These are phyloP conservation scores for Saturnia pavonia DNA, from an alignment of 2,888 invertebrate genomes.

Conservation along the genomic window DNA sequence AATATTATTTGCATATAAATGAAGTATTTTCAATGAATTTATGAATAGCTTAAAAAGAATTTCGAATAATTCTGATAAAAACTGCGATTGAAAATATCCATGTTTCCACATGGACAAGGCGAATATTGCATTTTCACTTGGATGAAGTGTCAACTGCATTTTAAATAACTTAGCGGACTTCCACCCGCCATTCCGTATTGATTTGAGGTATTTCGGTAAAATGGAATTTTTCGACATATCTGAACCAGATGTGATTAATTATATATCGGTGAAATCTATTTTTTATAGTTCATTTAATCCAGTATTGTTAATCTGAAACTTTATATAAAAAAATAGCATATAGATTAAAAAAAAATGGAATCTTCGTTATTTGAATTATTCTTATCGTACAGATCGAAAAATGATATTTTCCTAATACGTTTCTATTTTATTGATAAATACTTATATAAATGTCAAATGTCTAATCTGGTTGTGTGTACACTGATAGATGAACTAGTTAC, in stretches of 20 bases:
- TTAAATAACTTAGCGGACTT: slow-evolving; percentile 74
- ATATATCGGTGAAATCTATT: slow-evolving; percentile 4
- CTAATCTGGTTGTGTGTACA: no score
- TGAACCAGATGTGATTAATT: slow-evolving; percentile 27
- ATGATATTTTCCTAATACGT: no score
- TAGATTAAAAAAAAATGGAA: no score
- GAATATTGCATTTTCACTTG: slow-evolving; percentile 76
- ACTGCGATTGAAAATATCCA: slow-evolving; percentile 64
- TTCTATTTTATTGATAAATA: no score
- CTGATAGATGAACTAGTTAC: no score
- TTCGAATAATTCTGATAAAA: slow-evolving; percentile 44
- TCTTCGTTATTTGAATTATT: no score
- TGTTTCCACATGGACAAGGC: slow-evolving; percentile 69
- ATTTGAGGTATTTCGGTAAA: slow-evolving; percentile 59
- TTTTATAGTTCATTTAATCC: neutral
- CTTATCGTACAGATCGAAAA: no score
- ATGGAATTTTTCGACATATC: slow-evolving; percentile 29
- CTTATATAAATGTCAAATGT: no score
- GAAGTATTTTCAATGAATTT: no score
- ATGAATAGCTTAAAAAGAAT: no score
- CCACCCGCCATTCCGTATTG: slow-evolving; percentile 53
- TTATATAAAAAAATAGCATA: no score
- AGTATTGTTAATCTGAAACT: neutral
- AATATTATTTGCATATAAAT: no score
- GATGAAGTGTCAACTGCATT: slow-evolving; percentile 78